Conservation (phyloP, 2,888 invertebrate genomes). For the Nomada fabriciana region DNA sequence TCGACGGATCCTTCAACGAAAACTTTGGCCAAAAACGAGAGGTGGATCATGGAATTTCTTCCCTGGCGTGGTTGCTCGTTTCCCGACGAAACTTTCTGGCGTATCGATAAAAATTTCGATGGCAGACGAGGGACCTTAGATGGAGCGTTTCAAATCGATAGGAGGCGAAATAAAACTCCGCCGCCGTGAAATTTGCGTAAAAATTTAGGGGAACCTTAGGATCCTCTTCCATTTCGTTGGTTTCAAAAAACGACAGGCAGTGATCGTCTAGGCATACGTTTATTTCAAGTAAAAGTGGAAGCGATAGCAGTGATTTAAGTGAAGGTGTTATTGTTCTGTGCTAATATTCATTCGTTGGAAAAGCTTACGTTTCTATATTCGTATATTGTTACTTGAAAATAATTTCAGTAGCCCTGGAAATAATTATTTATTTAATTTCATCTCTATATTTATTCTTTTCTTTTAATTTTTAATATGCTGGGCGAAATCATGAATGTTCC, state of each 20-base stretch:
- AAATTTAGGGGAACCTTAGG: not conserved
- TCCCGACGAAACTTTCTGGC: constrained; percentile 11
- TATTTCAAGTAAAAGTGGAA: not conserved
- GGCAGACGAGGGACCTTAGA: not conserved
- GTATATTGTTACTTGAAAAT: no score
- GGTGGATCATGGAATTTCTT: constrained; percentile 21
- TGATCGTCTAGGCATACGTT: not conserved
- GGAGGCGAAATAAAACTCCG: constrained; percentile 33
- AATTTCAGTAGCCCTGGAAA: no score
- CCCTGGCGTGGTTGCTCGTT: constrained; percentile 11
- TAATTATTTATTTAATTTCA: no score
- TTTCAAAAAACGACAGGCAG: not conserved
- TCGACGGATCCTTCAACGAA: not conserved
- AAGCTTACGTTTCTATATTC: no score
- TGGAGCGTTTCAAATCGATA: constrained; percentile 15
- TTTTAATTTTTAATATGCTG: no score
- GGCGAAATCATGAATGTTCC: no score
- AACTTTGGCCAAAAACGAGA: not conserved
- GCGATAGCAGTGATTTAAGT: not conserved
- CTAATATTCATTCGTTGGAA: no score
- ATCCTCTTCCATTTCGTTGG: not conserved
- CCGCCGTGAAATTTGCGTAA: constrained; percentile 2
- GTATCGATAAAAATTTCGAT: constrained; percentile 35
- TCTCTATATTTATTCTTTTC: no score
- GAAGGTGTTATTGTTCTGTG: not conserved